Conservation (phyloP, 2,797 vertebrate species). For the Acipenser oxyrinchus region DNA sequence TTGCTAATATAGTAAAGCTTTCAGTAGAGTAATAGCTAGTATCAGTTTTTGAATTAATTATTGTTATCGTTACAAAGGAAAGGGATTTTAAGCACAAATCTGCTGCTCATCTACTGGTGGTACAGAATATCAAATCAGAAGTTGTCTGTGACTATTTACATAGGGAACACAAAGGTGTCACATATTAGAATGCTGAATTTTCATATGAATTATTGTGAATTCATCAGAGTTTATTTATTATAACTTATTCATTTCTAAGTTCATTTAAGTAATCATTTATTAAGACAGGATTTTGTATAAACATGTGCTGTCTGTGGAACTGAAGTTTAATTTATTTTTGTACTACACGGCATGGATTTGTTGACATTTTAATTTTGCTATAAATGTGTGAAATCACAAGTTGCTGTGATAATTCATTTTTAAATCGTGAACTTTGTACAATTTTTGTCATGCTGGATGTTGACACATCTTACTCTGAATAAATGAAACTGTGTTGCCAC, state of each 20-base stretch:
- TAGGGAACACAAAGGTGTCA: constrained; percentile 88
- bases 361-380: constrained; percentile 99
- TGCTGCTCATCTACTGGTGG: constrained; percentile 91
- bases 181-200: constrained; percentile 96
- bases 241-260: constrained; percentile 90
- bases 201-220: constrained; percentile 95
- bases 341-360: constrained; percentile 99
- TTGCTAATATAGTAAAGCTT: constrained; percentile 97
- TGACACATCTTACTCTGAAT: constrained; percentile 99
- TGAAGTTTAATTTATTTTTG: constrained; percentile 99
- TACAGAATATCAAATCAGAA: constrained; percentile 87
- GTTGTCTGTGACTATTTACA: constrained; percentile 92
- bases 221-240: constrained; percentile 98
- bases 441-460: constrained; percentile 99
- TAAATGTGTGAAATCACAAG: constrained; percentile 99
- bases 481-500: constrained; percentile 96
- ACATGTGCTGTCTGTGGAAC: constrained; percentile 99
- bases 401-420: constrained; percentile 99
- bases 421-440: constrained; percentile 99
- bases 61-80: constrained; percentile 91
- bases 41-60: constrained; percentile 87
- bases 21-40: constrained; percentile 96
- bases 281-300: constrained; percentile 99
- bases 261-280: constrained; percentile 96
- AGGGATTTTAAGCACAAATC: constrained; percentile 98